Conservation (phyloP, 2,113 vertebrate genomes). For the Himantopus leucocephalus region DNA sequence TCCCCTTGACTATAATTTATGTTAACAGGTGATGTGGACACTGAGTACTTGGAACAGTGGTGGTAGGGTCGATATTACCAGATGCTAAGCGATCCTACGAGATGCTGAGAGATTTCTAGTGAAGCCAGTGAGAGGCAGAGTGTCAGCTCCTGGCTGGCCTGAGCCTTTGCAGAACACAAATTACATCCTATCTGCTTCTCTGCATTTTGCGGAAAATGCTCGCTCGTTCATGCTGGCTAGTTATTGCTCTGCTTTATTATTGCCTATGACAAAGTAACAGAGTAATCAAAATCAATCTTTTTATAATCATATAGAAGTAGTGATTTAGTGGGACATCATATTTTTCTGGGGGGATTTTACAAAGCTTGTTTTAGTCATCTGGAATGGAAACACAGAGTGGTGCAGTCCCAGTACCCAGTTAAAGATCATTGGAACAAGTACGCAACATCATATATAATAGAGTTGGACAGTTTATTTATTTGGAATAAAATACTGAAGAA, state of each 20-base stretch:
- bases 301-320: background rate
- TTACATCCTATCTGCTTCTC: constrained; percentile 6
- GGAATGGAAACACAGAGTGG: background rate
- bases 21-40: background rate
- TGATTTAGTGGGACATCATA: background rate
- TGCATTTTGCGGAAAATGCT: background rate
- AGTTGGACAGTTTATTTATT: constrained; percentile 18
- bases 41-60: background rate
- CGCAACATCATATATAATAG: background rate
- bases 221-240: background rate
- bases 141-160: background rate
- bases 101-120: background rate
- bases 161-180: constrained; percentile 15
- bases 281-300: background rate
- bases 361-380: constrained; percentile 23
- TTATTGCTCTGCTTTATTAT: constrained; percentile 3
- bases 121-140: background rate
- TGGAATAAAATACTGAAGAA: constrained; percentile 18
- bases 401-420: background rate
- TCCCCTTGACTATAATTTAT: background rate
- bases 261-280: background rate
- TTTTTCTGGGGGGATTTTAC: background rate
- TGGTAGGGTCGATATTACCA: background rate
- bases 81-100: background rate
- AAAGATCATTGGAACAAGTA: background rate